A percentile compares a stretch with the other conserved stretches of the same genome.
These are phyloP conservation scores for Linepithema humile DNA, from an alignment of 1,140 invertebrate species.

Conservation along the genomic window DNA sequence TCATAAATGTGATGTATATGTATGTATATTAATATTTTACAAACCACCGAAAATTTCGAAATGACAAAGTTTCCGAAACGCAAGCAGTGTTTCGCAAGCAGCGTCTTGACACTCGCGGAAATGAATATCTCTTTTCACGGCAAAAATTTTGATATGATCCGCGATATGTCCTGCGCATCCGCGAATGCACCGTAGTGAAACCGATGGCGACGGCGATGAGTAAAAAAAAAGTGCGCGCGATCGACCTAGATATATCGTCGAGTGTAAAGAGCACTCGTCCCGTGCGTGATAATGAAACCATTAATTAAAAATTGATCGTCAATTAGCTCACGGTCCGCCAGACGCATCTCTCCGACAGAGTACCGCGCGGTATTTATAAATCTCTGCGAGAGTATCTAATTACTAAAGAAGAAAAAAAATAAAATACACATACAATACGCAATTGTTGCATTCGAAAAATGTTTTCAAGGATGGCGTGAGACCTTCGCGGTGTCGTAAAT, in stretches of 20 bases:
- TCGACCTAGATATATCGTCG: constrained; percentile 65
- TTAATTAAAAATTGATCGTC: constrained; percentile 56
- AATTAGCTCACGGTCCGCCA: not conserved
- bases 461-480: no score
- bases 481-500: constrained; percentile 3
- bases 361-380: not conserved
- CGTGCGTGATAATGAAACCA: constrained; percentile 53
- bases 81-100: not conserved
- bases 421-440: no score
- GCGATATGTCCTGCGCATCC: not conserved
- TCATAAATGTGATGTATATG: not conserved
- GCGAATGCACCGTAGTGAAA: constrained; percentile 24
- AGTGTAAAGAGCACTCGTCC: constrained; percentile 58
- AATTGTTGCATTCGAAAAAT: not conserved
- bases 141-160: constrained; percentile 13
- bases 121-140: not conserved
- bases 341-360: not conserved
- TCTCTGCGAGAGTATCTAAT: not conserved
- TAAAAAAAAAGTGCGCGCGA: constrained; percentile 51
- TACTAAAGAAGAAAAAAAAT: no score
- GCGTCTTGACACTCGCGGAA: not conserved
- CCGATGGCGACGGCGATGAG: not conserved
- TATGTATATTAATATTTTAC: not conserved
- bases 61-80: not conserved
- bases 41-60: not conserved